Percentiles rank a stretch among this genome's conserved stretches.
Conservation (phyloP, 1,140 invertebrate species). For the Bursaphelenchus mucronatus region DNA sequence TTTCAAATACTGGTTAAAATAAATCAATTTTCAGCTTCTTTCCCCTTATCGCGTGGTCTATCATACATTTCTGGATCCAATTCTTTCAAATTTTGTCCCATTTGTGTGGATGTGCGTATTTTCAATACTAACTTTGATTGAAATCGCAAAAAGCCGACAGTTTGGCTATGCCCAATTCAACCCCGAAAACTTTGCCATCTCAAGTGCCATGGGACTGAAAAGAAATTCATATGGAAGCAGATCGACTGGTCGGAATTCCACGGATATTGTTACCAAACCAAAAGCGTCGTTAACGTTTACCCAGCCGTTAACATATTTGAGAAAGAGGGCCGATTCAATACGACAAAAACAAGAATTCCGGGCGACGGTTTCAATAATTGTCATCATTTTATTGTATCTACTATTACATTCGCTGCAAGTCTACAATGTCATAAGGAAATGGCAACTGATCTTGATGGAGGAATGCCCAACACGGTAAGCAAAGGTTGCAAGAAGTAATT, state of each 20-base stretch:
- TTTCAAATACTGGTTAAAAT: background rate
- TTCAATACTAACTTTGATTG: slow-evolving; percentile 51
- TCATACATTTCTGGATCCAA: slow-evolving; percentile 54
- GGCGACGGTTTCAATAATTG: slow-evolving; percentile 55
- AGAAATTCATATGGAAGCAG: slow-evolving; percentile 16
- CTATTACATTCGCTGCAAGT: slow-evolving; percentile 56
- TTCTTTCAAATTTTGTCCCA: slow-evolving; percentile 55
- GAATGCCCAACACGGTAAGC: slow-evolving; percentile 53
- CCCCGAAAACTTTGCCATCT: slow-evolving; percentile 29
- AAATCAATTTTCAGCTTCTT: slow-evolving; percentile 42
- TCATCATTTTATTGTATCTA: slow-evolving; percentile 58
- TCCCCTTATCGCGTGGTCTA: slow-evolving; percentile 58
- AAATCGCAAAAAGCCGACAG: slow-evolving; percentile 57
- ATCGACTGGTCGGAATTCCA: slow-evolving; percentile 3
- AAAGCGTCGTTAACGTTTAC: slow-evolving; percentile 35
- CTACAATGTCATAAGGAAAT: slow-evolving; percentile 55
- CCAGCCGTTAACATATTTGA: slow-evolving; percentile 43
- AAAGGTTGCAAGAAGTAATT: background rate
- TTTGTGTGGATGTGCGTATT: slow-evolving; percentile 59
- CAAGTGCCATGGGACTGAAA: background rate
- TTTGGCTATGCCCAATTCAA: slow-evolving; percentile 56
- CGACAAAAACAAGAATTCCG: slow-evolving; percentile 55
- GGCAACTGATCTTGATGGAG: slow-evolving; percentile 52
- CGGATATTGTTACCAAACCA: background rate
- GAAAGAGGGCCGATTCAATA: slow-evolving; percentile 36